These are phyloP conservation scores for Pantherophis alleghaniensis DNA, from an alignment of 2,797 vertebrate species.

Conservation along the genomic window DNA sequence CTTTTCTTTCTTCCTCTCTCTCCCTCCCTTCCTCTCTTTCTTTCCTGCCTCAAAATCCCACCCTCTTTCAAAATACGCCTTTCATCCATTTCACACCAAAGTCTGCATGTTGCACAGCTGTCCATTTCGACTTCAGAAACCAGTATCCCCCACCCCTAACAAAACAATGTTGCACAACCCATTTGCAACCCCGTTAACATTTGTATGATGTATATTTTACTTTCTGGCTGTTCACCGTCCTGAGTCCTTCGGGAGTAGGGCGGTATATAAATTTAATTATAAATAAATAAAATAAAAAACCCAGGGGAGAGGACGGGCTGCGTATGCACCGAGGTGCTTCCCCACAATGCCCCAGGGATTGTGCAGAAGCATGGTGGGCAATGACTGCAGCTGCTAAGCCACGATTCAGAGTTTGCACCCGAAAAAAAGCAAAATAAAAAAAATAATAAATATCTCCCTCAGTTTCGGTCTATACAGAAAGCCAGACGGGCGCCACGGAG, in stretches of 20 bases:
- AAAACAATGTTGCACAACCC: too few relatives aligned
- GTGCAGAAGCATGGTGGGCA: too few relatives aligned
- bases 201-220: too few relatives aligned
- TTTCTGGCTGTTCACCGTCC: too few relatives aligned
- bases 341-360: not conserved
- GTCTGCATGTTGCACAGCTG: not conserved
- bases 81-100: not conserved
- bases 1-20: too few relatives aligned
- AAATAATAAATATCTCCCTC: not conserved
- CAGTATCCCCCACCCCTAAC: not conserved
- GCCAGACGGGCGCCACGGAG: not conserved
- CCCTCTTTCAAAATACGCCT: not conserved
- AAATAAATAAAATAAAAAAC: too few relatives aligned
- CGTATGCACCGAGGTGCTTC: fast-evolving
- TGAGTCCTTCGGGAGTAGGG: too few relatives aligned
- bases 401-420: not conserved
- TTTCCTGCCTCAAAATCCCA: not conserved
- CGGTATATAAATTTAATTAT: too few relatives aligned
- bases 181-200: not conserved
- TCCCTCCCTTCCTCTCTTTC: not conserved
- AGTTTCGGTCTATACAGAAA: not conserved
- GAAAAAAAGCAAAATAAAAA: not conserved
- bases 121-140: not conserved
- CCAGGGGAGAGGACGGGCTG: too few relatives aligned
- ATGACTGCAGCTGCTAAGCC: not conserved